Evolutionary conservation across 2,113 vertebrate genomes (phyloP), one percentile per base, ranked within the genome.

Genomic region (Colossoma macropomum): DNA sequence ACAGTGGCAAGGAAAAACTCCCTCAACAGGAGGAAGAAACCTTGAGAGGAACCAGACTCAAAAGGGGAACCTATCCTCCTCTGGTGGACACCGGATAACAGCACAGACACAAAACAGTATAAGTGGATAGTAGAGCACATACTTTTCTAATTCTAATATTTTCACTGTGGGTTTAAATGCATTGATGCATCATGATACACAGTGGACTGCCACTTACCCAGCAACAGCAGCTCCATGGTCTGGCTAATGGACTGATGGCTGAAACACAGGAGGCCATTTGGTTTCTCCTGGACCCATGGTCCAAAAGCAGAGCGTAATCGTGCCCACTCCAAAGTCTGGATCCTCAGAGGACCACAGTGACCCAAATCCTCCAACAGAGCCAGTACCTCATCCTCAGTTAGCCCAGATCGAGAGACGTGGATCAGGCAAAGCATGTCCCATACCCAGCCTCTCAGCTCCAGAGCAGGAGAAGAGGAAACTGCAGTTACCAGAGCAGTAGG

Each of bases 211-310:
- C n/a, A 0, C 72, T 38, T 19, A 87, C 86, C 91, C 81, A 92
- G 85, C 23, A 93, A 69, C 11, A 89, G 54, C 11, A 80, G 25
- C 28, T 90, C 84, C 25, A 88, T 87, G 0, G 56, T 60, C 3
- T 84, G 86, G 12, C 45, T 52, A 19, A 92, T 59, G 1, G 92
- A 89, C 66, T 89, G 87, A 75, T 92, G 80, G 73, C 13, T 1
- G 75, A 94, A 87, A 62, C 62, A 84, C 25, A 92, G 83, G 11
- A 70, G 69, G 9, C 81, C 72, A 0, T n/a, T 79, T 0, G 72
- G 77, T 79, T 77, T 88, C 88, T 91, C 89, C 71, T 82, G 70
- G 84, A 93, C 66, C 92, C 90, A 93, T 9, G 68, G 74, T 8
- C 34, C 0, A 69, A 83, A 1, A 38, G 81, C 84, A 56, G 54